These are phyloP conservation scores for Julus scandinavius DNA, from an alignment of 2,888 invertebrate genomes.

Conservation along the genomic window DNA sequence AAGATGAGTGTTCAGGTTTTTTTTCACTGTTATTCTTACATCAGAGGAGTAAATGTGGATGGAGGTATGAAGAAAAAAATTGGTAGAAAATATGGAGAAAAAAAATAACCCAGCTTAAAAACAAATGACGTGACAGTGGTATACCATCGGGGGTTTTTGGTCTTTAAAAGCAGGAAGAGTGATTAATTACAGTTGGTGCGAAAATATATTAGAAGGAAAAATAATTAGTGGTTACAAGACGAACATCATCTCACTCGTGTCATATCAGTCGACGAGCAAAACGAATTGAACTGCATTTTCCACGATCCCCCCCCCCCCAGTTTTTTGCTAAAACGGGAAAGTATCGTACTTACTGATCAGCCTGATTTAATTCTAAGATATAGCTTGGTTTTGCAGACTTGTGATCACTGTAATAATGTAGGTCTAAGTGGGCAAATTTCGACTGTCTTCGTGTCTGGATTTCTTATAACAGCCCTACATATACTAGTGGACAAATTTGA, in stretches of 20 bases:
- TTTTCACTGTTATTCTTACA: slow-evolving; percentile 47
- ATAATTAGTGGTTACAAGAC: slow-evolving; percentile 1
- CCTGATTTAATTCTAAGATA: too few relatives aligned
- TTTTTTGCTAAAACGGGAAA: neutral
- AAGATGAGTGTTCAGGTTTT: slow-evolving; percentile 51
- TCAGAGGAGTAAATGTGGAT: slow-evolving; percentile 27
- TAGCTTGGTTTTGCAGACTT: too few relatives aligned
- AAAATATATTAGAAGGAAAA: neutral
- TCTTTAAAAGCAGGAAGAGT: neutral
- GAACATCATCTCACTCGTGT: neutral
- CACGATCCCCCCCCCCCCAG: neutral
- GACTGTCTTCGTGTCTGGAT: too few relatives aligned
- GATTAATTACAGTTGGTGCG: neutral
- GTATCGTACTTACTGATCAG: too few relatives aligned
- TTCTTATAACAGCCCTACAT: too few relatives aligned
- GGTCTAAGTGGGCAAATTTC: too few relatives aligned
- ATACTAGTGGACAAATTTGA: too few relatives aligned
- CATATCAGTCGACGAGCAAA: neutral
- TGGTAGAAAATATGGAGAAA: neutral
- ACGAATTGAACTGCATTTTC: neutral
- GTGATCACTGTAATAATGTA: too few relatives aligned
- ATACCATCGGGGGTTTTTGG: neutral
- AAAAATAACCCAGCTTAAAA: neutral
- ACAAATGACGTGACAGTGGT: neutral
- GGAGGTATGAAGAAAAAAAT: neutral